Evolutionary conservation across 2,797 vertebrate species (phyloP).

Genomic region (Acanthurus tractus): DNA sequence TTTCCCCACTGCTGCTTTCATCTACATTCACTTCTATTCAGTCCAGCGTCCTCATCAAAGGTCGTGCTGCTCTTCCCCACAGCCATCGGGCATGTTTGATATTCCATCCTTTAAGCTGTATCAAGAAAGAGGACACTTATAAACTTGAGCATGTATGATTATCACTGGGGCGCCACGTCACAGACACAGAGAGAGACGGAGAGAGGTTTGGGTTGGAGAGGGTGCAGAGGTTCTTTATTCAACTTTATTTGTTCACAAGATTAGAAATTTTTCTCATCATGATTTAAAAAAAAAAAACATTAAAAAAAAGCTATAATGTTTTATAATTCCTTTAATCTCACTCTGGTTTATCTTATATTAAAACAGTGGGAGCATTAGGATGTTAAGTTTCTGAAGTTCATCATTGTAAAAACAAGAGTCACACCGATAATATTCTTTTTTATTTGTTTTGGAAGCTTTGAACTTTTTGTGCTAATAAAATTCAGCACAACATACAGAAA

Average conservation of each 20-base stretch:
- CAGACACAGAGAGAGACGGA: background rate
- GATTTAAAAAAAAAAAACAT: too few species aligned
- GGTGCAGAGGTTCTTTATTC: background rate
- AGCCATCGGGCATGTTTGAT: slow-evolving; percentile 68
- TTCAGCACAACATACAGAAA: background rate
- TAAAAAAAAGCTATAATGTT: too few species aligned
- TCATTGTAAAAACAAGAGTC: background rate
- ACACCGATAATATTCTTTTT: background rate
- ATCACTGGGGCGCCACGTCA: slow-evolving; percentile 31
- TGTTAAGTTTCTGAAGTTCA: background rate
- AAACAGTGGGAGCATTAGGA: background rate
- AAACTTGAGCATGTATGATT: slow-evolving; percentile 65
- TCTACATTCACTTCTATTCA: slow-evolving; percentile 49
- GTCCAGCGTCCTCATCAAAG: slow-evolving; percentile 69
- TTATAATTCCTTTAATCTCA: background rate
- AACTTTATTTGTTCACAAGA: slow-evolving; percentile 7
- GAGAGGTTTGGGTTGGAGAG: background rate
- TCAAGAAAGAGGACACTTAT: slow-evolving; percentile 62
- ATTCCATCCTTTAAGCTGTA: slow-evolving; percentile 66
- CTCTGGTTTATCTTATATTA: background rate
- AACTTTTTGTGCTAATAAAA: background rate
- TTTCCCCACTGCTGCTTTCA: slow-evolving; percentile 39
- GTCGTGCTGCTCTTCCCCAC: slow-evolving; percentile 54
- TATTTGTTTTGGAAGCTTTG: background rate
- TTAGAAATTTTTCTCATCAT: background rate